Conservation (phyloP, 2,888 invertebrate genomes). For the Agrotis exclamationis region DNA sequence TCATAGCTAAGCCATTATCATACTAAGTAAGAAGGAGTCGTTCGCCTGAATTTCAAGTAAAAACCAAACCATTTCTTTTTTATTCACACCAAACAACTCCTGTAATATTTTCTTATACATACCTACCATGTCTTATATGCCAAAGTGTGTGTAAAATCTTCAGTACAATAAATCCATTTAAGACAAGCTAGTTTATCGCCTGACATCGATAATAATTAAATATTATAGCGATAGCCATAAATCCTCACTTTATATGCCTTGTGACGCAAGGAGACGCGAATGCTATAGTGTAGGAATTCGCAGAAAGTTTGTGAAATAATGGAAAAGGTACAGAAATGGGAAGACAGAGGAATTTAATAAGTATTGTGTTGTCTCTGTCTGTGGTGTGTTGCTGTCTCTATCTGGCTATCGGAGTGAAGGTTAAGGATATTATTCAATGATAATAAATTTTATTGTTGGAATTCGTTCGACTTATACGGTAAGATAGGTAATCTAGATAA, state of each 20-base stretch:
- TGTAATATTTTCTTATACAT: too few relatives aligned
- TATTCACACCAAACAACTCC: neutral
- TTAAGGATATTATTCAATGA: neutral
- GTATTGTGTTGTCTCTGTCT: conserved; percentile 30
- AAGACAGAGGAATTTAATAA: conserved; percentile 45
- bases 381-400: conserved; percentile 20
- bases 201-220: conserved; percentile 75
- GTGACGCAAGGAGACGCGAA: conserved; percentile 45
- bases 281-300: conserved; percentile 23
- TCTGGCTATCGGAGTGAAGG: neutral
- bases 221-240: conserved; percentile 69
- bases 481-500: too few relatives aligned
- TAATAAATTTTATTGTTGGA: neutral
- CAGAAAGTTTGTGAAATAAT: conserved; percentile 20
- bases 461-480: neutral
- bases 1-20: too few relatives aligned
- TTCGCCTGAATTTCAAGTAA: too few relatives aligned
- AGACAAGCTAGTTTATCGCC: conserved; percentile 62
- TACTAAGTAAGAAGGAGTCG: too few relatives aligned
- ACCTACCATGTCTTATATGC: neutral
- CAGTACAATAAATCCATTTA: conserved; percentile 47
- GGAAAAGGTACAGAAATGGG: conserved; percentile 37
- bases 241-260: conserved; percentile 60
- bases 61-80: neutral
- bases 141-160: conserved; percentile 38